Evolutionary conservation across 2,113 vertebrate genomes (phyloP).

Genomic region (Menura novaehollandiae): DNA sequence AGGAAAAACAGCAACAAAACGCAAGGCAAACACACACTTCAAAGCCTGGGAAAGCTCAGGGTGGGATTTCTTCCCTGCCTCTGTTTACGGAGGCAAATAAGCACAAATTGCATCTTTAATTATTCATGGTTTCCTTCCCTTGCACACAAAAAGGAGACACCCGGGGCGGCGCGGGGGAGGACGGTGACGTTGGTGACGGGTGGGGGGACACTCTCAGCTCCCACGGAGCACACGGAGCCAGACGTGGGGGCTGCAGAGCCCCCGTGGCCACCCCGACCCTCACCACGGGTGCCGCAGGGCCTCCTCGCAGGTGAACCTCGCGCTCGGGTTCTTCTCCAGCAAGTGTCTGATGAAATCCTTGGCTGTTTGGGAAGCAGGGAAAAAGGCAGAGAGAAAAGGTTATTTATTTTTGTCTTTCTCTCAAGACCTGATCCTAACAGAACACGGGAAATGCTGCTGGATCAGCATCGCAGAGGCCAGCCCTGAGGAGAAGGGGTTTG

Average conservation of each 20-base stretch:
- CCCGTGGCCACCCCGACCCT: background rate
- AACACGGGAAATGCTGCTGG: fast-evolving
- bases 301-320: constrained; percentile 85
- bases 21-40: constrained; percentile 52
- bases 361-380: constrained; percentile 68
- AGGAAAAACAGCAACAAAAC: constrained; percentile 60
- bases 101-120: constrained; percentile 28
- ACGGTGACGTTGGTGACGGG: fast-evolving
- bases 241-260: background rate
- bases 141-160: background rate
- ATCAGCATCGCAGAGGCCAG: background rate
- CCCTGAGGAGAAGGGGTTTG: fast-evolving
- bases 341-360: constrained; percentile 90
- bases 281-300: constrained; percentile 89
- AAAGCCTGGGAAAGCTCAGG: constrained; percentile 3
- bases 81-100: constrained; percentile 13
- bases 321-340: constrained; percentile 85
- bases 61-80: constrained; percentile 12
- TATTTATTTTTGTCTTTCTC: background rate
- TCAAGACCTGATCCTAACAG: fast-evolving
- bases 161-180: background rate
- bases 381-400: constrained; percentile 1
- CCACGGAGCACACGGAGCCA: fast-evolving
- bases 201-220: background rate
- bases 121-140: background rate